Percentiles rank a stretch among this genome's conserved stretches.
Evolutionary conservation across 2,888 invertebrate species (phyloP).

Genomic region (Neocrepidodera transversa): DNA sequence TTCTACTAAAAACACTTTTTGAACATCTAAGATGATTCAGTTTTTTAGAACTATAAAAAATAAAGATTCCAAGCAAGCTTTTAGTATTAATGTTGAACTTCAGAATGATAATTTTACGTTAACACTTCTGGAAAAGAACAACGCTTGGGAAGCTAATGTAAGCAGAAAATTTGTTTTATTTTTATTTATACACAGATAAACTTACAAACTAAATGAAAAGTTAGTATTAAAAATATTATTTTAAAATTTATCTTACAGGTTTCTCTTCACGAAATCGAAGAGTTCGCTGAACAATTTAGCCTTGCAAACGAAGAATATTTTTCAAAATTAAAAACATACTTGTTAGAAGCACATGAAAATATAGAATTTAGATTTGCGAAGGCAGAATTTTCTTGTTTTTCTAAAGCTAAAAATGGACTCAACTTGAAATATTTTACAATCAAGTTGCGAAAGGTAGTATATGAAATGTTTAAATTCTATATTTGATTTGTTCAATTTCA

Average conservation of each 20-base stretch:
- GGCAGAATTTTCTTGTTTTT: conserved; percentile 33
- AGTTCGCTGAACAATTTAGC: conserved; percentile 28
- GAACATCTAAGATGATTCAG: conserved; percentile 2
- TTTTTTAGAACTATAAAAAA: conserved; percentile 1
- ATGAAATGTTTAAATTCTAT: background rate
- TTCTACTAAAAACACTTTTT: too few relatives aligned
- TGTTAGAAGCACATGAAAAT: conserved; percentile 31
- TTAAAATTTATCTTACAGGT: conserved; percentile 27
- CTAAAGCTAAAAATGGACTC: conserved; percentile 34
- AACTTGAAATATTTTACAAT: conserved; percentile 40
- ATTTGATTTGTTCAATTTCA: conserved; percentile 24
- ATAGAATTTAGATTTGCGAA: conserved; percentile 36
- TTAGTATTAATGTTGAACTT: conserved; percentile 35
- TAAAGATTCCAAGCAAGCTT: conserved; percentile 1
- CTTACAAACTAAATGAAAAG: too few relatives aligned
- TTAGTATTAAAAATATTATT: background rate
- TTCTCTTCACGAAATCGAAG: conserved; percentile 22
- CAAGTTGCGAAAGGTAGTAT: conserved; percentile 33
- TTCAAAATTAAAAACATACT: conserved; percentile 34
- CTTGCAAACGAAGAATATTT: conserved; percentile 35
- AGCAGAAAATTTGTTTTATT: conserved; percentile 1
- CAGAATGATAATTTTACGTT: conserved; percentile 28
- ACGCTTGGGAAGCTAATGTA: conserved; percentile 37
- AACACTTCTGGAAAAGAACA: conserved; percentile 32
- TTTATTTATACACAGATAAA: too few relatives aligned